Conservation (phyloP, 2,888 invertebrate genomes). For the Cantharis rufa region DNA sequence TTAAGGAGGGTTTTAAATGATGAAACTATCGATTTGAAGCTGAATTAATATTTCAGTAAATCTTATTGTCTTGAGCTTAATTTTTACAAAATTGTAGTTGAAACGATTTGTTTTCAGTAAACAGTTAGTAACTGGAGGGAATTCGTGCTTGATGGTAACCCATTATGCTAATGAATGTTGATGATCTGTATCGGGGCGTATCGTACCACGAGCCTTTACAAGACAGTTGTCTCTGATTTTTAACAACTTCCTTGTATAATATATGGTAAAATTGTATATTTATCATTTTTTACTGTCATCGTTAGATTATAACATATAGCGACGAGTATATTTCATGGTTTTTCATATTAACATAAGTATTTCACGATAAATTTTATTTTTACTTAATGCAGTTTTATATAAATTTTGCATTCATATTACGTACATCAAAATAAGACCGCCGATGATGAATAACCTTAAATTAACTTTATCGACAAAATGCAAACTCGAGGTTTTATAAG, state of each 20-base stretch:
- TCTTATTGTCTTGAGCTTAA: constrained; percentile 4
- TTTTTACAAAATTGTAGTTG: constrained; percentile 16
- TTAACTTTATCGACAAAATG: not conserved
- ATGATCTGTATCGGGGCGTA: constrained; percentile 42
- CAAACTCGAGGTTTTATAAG: not conserved
- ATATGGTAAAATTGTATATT: constrained; percentile 20
- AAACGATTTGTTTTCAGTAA: constrained; percentile 24
- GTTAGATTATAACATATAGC: not conserved
- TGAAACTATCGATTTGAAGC: not conserved
- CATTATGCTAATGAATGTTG: constrained; percentile 45
- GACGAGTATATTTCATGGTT: not conserved
- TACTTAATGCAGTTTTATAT: not conserved
- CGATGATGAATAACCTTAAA: not conserved
- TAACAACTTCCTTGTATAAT: constrained; percentile 24
- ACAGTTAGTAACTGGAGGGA: constrained; percentile 30
- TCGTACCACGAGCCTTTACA: constrained; percentile 29
- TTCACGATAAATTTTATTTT: not conserved
- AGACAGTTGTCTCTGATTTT: constrained; percentile 26
- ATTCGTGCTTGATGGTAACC: constrained; percentile 30
- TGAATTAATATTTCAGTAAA: not conserved
- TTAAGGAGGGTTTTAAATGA: not conserved
- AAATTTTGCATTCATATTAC: not conserved
- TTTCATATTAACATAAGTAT: not conserved
- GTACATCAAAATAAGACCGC: not conserved
- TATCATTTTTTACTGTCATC: constrained; percentile 23